Evolutionary conservation across 2,888 invertebrate species (phyloP), one percentile per base, ranked within the genome.

Genomic region (Nymphalis polychloros): DNA sequence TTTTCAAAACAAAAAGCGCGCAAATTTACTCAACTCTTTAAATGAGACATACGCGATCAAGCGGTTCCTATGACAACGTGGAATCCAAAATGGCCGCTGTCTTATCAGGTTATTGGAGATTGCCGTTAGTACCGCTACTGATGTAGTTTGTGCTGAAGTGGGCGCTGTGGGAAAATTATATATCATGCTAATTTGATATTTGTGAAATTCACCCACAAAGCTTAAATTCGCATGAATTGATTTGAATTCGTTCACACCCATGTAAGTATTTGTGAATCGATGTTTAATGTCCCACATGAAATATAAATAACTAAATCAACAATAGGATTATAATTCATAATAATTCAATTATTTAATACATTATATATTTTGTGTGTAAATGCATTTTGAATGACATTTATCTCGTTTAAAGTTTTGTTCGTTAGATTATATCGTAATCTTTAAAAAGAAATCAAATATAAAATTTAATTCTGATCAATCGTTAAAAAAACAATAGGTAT

Each of bases 71-170:
- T 84, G 80, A 82, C 80, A 80, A 88, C 84, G 79, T 69, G 81
- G 84, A 86, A 87, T 89, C 80, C 87, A 90, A 89, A 68, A 90
- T 89, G 90, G 89, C 89, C 73, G 84, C 74, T 69, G 70, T 79
- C 76, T 83, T 85, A 85, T 85, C 84, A 81, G 78, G 81, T 84
- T 86, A 84, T 84, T 81, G 81, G 55, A 81, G 80, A 69, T 69
- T 64, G 72, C 66, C 70, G 64, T 70, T 67, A 68, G 66, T 50
- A 73, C 71, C 71, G 69, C 69, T 70, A 69, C 71, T 61, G 68
- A 59, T 23, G 47, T 60, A 20, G 48, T 46, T 53, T 41, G 41
- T 41, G 41, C 16, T 48, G 52, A 52, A 53, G 50, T 59, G 20
- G 59, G 41, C 23, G 13, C 50, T 52, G 20, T 27, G 7, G 53